Base-by-base conservation (phyloP, 2,888 invertebrate genomes). In the Diarsia rubi region DNA sequence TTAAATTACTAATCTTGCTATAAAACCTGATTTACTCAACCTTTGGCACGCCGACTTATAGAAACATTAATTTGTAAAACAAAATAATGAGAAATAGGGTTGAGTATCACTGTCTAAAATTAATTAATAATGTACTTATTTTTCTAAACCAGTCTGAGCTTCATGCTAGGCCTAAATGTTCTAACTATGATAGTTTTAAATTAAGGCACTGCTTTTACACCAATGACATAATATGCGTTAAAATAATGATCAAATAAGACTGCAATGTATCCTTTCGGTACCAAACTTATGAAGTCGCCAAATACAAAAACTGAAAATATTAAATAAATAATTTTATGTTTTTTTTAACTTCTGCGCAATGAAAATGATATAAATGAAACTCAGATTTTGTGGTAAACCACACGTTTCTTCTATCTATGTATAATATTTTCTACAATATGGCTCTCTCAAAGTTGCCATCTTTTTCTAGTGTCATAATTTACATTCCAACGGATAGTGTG, bases 161-260 rank as follows among this genome's bases (percentile, higher is more conserved):
- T 69, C 59, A 37, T 70, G 72, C 63, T 83, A 76, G 81, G 82
- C 84, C 82, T 82, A 82, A 82, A 75, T 64, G 9, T 83, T 62
- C 37, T 44, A 59, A 44, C 42, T 57, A 79, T 54, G 12, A 60
- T 79, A 75, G 47, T 24, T 54, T 44, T 67, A 76, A 49, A n/a
- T 47, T 67, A 47, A 75, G 49, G 37, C 67, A 72, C 69, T 6
- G 75, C 71, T 79, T 75, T 73, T 75, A 82, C 54, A 83, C 63
- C 60, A 79, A 69, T 82, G 79, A 81, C 71, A 67, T 74, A 69
- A 73, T 65, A 68, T 77, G 68, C 73, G 54, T 80, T 59, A 72
- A 42, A 47, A 14, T 73, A 62, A 82, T 49, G 11, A 72, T 75
- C 45, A 42, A 64, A 83, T 68, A 79, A 83, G 82, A 83, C 82